Conservation (phyloP, 2,797 vertebrate genomes). For the Cebuella pygmaea region DNA sequence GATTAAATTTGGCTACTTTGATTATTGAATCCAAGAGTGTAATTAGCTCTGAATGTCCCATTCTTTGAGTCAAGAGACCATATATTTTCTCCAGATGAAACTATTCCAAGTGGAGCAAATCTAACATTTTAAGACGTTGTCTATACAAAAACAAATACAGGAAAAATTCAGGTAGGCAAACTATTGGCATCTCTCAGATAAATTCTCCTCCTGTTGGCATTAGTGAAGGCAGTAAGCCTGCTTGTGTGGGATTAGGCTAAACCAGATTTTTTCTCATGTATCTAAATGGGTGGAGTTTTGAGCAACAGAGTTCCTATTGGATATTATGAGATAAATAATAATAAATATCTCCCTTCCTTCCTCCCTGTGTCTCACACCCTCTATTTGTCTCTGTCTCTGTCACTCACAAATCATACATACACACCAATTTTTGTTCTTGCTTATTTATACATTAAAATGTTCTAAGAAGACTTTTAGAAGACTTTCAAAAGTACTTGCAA, state of each 20-base stretch:
- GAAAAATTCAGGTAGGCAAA: not conserved
- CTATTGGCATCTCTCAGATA: not conserved
- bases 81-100: slow-evolving; percentile 36
- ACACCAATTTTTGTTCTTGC: not conserved
- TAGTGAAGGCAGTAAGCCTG: not conserved
- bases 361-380: not conserved
- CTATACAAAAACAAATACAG: slow-evolving; percentile 18
- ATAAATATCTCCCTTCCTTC: not conserved
- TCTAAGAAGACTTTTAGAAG: not conserved
- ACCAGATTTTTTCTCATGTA: not conserved
- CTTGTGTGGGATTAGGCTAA: not conserved
- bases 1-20: not conserved
- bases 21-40: not conserved
- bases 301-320: not conserved
- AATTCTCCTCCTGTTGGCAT: not conserved
- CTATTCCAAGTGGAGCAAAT: slow-evolving; percentile 13
- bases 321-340: not conserved
- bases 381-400: not conserved
- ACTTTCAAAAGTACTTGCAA: not conserved
- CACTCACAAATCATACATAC: not conserved
- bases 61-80: not conserved
- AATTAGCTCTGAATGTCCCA: not conserved
- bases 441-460: not conserved
- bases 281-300: not conserved
- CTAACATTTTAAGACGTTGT: slow-evolving; percentile 5